phyloP scores from a whole-genome alignment of 35 echinoderm and acorn worm genomes.

The Lytechinus pictus region DNA sequence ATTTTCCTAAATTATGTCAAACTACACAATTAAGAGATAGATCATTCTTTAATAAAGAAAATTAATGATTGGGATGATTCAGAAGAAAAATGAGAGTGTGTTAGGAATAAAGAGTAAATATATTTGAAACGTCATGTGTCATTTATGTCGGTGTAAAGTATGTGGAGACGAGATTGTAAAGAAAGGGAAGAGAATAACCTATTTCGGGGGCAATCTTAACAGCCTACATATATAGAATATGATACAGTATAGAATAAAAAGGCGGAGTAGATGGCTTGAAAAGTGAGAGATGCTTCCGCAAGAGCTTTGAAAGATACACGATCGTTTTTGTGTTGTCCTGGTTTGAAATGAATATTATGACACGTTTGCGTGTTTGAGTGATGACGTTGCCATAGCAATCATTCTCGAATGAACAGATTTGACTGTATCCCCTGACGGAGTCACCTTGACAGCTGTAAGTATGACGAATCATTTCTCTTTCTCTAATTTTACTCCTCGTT shows the following conservation, averaged over 20 bases:
- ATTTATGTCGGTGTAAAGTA: not conserved
- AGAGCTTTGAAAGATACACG: not conserved
- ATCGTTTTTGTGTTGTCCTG: not conserved
- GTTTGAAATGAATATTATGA: slow-evolving; percentile 38
- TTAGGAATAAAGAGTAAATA: not conserved
- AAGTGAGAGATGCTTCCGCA: not conserved
- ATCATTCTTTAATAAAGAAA: no score
- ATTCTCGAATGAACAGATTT: slow-evolving; percentile 15
- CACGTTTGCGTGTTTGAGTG: slow-evolving; percentile 31
- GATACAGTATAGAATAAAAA: not conserved
- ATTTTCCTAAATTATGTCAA: no score
- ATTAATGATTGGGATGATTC: no score
- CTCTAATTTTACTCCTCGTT: not conserved
- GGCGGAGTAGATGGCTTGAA: not conserved
- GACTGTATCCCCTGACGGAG: not conserved
- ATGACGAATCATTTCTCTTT: slow-evolving; percentile 7
- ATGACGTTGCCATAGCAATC: slow-evolving; percentile 1
- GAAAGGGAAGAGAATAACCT: not conserved
- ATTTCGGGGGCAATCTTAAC: not conserved
- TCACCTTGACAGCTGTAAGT: slow-evolving; percentile 33
- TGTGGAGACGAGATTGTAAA: not conserved
- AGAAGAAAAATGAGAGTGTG: not conserved
- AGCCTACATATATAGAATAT: not conserved
- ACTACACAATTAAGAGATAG: no score
- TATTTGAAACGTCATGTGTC: not conserved